Evolutionary conservation across 2,113 vertebrate species (phyloP).

Genomic region (Bubo scandiacus): DNA sequence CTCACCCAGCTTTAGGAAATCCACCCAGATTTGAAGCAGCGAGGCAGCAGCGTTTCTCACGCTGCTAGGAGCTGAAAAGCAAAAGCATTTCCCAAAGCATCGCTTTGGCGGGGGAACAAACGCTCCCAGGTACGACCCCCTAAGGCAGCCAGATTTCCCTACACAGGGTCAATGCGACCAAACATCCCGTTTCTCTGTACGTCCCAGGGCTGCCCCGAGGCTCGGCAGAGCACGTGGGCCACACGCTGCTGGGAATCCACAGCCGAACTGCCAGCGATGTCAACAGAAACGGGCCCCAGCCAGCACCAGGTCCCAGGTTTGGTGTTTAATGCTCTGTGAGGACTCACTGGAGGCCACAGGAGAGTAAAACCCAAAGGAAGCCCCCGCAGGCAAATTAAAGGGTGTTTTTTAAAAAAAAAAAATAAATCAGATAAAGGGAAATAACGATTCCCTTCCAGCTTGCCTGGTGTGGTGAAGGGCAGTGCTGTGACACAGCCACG

Average conservation of each 20-base stretch:
- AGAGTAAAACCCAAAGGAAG: background rate
- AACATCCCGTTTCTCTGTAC: background rate
- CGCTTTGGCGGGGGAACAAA: background rate
- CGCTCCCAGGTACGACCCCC: background rate
- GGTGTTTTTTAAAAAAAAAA: too few relatives aligned
- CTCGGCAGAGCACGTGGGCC: background rate
- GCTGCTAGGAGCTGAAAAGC: background rate
- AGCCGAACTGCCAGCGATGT: fast-evolving
- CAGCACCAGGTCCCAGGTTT: background rate
- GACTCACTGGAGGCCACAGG: background rate
- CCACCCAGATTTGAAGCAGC: background rate
- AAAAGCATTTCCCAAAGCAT: background rate
- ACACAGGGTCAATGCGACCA: fast-evolving
- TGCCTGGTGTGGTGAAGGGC: fast-evolving
- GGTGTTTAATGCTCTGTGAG: background rate
- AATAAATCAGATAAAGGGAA: background rate
- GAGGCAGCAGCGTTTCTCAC: background rate
- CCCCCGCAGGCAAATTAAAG: background rate
- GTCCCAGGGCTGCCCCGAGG: background rate
- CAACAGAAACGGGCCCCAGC: background rate
- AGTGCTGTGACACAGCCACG: background rate
- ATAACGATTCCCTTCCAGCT: background rate
- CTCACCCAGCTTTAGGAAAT: background rate
- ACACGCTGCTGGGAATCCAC: background rate
- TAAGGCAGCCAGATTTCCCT: background rate